phyloP scores from a whole-genome alignment of 2,888 invertebrate species.

The Xanthorhoe designata region DNA sequence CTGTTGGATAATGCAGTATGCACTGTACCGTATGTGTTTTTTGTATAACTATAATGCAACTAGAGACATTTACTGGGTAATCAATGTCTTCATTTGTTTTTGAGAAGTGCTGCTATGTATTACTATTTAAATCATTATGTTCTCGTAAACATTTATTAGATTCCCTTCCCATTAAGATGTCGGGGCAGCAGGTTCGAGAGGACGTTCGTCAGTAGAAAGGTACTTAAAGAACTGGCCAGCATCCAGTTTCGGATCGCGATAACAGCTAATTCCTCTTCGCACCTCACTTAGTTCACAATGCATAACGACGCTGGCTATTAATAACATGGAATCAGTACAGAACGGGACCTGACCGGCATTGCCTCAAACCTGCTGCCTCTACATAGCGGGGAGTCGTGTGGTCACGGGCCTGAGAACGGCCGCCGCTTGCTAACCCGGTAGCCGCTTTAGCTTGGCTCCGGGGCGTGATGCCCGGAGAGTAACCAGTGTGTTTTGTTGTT shows the following conservation, averaged over 20 bases:
- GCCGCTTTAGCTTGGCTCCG: constrained; percentile 85
- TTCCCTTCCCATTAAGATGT: constrained; percentile 39
- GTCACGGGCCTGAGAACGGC: constrained; percentile 69
- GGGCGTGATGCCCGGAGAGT: constrained; percentile 79
- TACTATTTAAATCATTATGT: constrained; percentile 13
- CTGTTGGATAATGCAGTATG: constrained; percentile 6
- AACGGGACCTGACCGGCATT: constrained; percentile 52
- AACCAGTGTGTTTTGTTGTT: constrained; percentile 86
- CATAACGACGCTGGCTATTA: constrained; percentile 64
- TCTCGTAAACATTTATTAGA: constrained; percentile 31
- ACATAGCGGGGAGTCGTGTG: constrained; percentile 37
- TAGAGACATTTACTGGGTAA: constrained; percentile 9
- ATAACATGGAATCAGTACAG: constrained; percentile 53
- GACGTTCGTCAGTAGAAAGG: constrained; percentile 56
- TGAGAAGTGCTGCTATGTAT: constrained; percentile 8
- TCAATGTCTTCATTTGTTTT: constrained; percentile 9
- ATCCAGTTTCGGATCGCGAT: constrained; percentile 51
- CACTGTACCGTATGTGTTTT: background rate
- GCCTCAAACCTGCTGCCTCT: constrained; percentile 61
- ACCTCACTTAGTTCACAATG: constrained; percentile 58
- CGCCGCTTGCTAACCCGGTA: constrained; percentile 83
- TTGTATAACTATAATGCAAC: background rate
- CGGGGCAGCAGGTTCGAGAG: constrained; percentile 64
- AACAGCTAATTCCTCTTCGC: constrained; percentile 62
- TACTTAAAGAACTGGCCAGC: constrained; percentile 54